Evolutionary conservation across 2,797 vertebrate species (phyloP).

Genomic region (Poeciliopsis paucimaculata): DNA sequence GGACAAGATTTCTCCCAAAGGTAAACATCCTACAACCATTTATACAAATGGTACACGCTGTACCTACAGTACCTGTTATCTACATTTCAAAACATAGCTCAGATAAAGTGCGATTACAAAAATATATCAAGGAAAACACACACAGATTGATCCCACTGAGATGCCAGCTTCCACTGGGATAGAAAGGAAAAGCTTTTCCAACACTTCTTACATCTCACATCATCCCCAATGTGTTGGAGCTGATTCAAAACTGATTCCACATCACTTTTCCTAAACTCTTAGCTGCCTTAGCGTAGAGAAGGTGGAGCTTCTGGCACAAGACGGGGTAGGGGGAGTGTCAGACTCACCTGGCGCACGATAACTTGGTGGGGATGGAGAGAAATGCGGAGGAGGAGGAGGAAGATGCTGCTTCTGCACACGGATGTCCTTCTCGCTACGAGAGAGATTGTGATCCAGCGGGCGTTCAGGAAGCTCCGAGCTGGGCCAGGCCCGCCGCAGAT

Average conservation of each 20-base stretch:
- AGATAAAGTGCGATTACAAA: background rate
- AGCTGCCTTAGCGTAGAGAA: constrained; percentile 34
- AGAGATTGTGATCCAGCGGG: constrained; percentile 82
- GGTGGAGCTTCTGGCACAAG: constrained; percentile 50
- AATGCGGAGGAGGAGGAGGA: constrained; percentile 79
- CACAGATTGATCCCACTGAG: background rate
- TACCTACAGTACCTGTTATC: background rate
- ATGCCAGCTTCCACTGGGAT: background rate
- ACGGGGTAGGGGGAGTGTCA: constrained; percentile 43
- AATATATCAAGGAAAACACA: background rate
- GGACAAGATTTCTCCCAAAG: constrained; percentile 11
- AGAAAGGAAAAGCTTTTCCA: background rate
- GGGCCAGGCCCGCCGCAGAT: constrained; percentile 95
- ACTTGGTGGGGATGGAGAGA: constrained; percentile 78
- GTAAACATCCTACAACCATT: background rate
- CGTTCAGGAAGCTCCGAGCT: constrained; percentile 94
- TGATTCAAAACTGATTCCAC: constrained; percentile 8
- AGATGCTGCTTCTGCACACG: constrained; percentile 90
- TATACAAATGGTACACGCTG: background rate
- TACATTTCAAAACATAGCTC: constrained; percentile 7
- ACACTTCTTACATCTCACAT: background rate
- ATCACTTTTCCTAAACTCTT: constrained; percentile 35
- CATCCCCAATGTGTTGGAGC: background rate
- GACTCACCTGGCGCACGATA: constrained; percentile 78
- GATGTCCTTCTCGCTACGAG: constrained; percentile 98